Percentiles rank a stretch among this genome's conserved stretches.
phyloP scores from a whole-genome alignment of 2,113 vertebrate species.

The Struthio camelus region DNA sequence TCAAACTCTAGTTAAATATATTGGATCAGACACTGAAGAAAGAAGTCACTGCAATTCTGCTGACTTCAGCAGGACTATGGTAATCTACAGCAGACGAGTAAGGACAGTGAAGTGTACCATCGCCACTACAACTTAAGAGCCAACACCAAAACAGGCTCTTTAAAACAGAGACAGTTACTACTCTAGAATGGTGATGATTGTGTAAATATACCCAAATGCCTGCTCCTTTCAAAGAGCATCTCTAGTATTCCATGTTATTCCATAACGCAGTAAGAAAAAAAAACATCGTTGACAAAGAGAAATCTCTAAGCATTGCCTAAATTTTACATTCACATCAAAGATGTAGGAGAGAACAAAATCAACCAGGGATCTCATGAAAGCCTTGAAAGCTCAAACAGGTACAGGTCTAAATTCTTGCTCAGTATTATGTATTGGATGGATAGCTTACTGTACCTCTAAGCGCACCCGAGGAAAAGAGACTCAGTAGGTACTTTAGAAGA shows the following conservation, averaged over 20 bases:
- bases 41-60: neutral
- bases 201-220: fast-evolving
- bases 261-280: neutral
- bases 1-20: neutral
- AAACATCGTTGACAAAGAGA: neutral
- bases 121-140: neutral
- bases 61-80: neutral
- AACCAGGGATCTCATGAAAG: neutral
- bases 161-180: neutral
- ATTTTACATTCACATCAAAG: neutral
- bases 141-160: neutral
- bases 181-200: neutral
- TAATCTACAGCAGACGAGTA: neutral
- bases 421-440: fast-evolving
- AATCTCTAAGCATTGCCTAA: neutral
- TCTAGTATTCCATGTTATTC: neutral
- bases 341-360: neutral
- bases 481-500: neutral
- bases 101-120: neutral
- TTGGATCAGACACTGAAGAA: neutral
- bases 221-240: neutral
- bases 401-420: neutral
- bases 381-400: neutral
- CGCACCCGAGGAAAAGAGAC: fast-evolving
- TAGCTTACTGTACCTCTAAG: neutral